These are phyloP conservation scores for Sphaerophoria taeniata DNA, from an alignment of 2,888 invertebrate species.

Conservation along the genomic window DNA sequence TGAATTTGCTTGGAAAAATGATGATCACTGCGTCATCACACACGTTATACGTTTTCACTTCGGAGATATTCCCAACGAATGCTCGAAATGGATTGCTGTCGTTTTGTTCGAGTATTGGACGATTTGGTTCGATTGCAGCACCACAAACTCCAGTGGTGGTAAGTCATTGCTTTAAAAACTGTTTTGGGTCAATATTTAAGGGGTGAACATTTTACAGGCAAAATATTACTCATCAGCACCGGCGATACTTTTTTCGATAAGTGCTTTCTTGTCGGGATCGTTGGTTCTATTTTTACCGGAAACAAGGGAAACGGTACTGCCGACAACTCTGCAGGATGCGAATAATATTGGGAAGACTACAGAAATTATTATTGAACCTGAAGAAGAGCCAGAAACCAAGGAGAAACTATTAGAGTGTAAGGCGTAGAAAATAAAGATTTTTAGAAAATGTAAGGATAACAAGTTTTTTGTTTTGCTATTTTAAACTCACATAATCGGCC, in stretches of 20 bases:
- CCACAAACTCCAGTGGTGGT: slow-evolving; percentile 80
- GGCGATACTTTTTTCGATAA: slow-evolving; percentile 85
- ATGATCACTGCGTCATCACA: slow-evolving; percentile 87
- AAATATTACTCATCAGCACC: slow-evolving; percentile 83
- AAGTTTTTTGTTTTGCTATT: no score
- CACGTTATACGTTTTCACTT: slow-evolving; percentile 87
- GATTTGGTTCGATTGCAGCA: slow-evolving; percentile 87
- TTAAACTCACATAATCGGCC: no score
- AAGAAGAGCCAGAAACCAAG: not conserved
- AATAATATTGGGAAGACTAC: slow-evolving; percentile 79
- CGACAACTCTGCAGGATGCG: slow-evolving; percentile 86
- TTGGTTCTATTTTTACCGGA: slow-evolving; percentile 86
- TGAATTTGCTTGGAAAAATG: slow-evolving; percentile 86
- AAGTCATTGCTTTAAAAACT: not conserved
- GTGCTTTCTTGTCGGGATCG: slow-evolving; percentile 85
- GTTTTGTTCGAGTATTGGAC: slow-evolving; percentile 87
- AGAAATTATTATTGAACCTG: not conserved
- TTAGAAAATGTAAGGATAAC: no score
- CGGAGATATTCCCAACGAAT: slow-evolving; percentile 89
- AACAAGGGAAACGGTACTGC: slow-evolving; percentile 85
- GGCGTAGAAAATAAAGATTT: not conserved
- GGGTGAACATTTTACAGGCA: slow-evolving; percentile 70
- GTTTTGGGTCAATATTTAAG: not conserved
- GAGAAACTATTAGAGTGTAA: not conserved
- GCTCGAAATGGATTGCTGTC: slow-evolving; percentile 87